Evolutionary conservation across 2,797 vertebrate genomes (phyloP), one percentile per base, ranked within the genome.

Genomic region (Salarias fasciatus): DNA sequence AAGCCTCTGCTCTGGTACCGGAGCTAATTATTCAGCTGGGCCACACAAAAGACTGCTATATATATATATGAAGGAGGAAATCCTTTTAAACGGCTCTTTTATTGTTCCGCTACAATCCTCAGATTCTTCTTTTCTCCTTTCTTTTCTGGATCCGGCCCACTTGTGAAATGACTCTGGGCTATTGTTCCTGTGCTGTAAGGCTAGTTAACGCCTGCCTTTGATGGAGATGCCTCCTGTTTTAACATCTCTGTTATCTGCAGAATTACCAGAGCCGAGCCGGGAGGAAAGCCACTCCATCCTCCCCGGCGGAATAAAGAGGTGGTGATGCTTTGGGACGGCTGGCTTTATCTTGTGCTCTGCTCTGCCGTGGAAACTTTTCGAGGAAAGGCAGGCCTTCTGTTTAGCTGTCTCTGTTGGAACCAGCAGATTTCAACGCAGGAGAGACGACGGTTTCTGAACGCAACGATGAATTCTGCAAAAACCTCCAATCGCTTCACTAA

Each of bases 31-130:
- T 91, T 90, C 88, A 80, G 73, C 72, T 42, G 64, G 67, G 79
- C 77, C 65, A 67, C 67, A 84, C 75, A 82, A 85, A 89, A 91
- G 89, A 93, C 93, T 84, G 89, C 60, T 61, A 55, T 28, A 54
- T 79, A 86, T 84, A 84, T 80, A 78, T 79, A 68, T 75, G 83
- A 86, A 77, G 79, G 79, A 82, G 74, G 73, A 91, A 91, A 92
- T 90, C 89, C 84, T 88, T 24, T 91, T 88, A 92, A 93, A 92
- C 85, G 76, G 76, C 64, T 91, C 77, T 75, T 75, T 81, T 57
- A 86, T 90, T 92, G 86, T 91, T 80, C 85, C 66, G 35, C 45
- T 48, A 79, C 83, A 90, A 86, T 66, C 77, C 68, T 73, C 51
- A 2, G 6, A 33, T 1, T 9, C 52, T 77, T 80, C 52, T 84